phyloP scores from a whole-genome alignment of 2,113 vertebrate species.

The Poeciliopsis occidentalis region DNA sequence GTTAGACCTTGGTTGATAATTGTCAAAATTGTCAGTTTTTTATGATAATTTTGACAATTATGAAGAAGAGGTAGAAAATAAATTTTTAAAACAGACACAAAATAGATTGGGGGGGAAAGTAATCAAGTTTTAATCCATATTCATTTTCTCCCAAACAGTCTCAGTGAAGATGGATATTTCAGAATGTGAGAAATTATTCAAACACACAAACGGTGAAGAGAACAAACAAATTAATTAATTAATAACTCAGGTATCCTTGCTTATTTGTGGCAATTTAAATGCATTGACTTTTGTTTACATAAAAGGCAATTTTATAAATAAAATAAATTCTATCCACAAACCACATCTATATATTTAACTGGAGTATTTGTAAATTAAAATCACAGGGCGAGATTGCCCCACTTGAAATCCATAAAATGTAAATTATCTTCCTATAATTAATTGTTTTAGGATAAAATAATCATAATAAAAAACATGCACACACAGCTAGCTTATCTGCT shows the following conservation, averaged over 20 bases:
- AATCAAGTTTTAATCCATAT: slow-evolving; percentile 6
- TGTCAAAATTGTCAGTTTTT: neutral
- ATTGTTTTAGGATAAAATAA: neutral
- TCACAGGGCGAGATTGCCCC: too few species aligned
- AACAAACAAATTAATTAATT: neutral
- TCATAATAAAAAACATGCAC: neutral
- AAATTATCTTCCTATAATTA: neutral
- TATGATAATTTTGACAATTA: too few species aligned
- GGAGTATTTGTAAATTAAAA: too few species aligned
- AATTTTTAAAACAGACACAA: neutral
- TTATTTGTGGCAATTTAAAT: neutral
- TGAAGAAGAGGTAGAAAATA: too few species aligned
- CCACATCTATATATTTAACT: too few species aligned
- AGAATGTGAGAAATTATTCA: slow-evolving; percentile 4
- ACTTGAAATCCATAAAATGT: neutral
- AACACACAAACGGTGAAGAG: neutral
- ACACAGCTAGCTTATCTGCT: neutral
- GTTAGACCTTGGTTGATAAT: too few species aligned
- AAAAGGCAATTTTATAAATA: too few species aligned
- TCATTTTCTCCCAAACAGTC: neutral
- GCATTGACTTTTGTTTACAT: too few species aligned
- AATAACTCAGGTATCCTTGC: neutral
- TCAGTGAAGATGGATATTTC: neutral
- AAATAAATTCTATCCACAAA: too few species aligned
- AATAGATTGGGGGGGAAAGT: neutral